Percentiles rank a stretch among this genome's conserved stretches.
Conservation (phyloP, 1,140 invertebrate species). For the Arctopsyche grandis region DNA sequence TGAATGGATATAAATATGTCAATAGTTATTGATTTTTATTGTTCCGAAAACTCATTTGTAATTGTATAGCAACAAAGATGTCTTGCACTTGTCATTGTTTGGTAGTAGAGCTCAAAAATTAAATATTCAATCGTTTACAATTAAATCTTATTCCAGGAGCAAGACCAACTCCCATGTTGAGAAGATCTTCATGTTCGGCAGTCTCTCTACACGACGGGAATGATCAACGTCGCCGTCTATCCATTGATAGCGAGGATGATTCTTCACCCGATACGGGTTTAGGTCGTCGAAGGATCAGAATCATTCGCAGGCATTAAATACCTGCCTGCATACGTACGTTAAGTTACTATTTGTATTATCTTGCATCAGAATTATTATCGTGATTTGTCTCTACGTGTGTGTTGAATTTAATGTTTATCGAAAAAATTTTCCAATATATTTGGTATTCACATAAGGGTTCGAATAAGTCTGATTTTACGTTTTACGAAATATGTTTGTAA, state of each 20-base stretch:
- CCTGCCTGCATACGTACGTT: neutral
- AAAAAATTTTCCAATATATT: neutral
- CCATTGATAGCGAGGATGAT: slow-evolving; percentile 51
- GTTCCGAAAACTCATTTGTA: too few relatives aligned
- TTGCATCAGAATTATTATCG: neutral
- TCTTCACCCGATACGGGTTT: slow-evolving; percentile 41
- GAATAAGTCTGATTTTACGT: too few relatives aligned
- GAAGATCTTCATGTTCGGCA: slow-evolving; percentile 51
- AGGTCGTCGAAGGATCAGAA: slow-evolving; percentile 38
- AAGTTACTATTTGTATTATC: too few relatives aligned
- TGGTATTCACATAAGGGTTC: too few relatives aligned
- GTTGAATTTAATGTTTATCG: neutral
- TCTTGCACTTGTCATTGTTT: too few relatives aligned
- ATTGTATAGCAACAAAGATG: too few relatives aligned
- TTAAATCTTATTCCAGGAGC: slow-evolving; percentile 38
- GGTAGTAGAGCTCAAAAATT: too few relatives aligned
- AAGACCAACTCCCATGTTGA: slow-evolving; percentile 44
- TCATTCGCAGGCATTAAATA: slow-evolving; percentile 49
- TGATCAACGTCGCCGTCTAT: slow-evolving; percentile 36
- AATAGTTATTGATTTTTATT: too few relatives aligned
- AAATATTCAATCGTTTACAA: too few relatives aligned
- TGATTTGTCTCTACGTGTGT: neutral
- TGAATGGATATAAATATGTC: too few relatives aligned
- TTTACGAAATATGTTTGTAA: too few relatives aligned
- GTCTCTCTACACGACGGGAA: slow-evolving; percentile 29